These are phyloP conservation scores for Tenthredo amoena DNA, from an alignment of 2,888 invertebrate species.

Conservation along the genomic window DNA sequence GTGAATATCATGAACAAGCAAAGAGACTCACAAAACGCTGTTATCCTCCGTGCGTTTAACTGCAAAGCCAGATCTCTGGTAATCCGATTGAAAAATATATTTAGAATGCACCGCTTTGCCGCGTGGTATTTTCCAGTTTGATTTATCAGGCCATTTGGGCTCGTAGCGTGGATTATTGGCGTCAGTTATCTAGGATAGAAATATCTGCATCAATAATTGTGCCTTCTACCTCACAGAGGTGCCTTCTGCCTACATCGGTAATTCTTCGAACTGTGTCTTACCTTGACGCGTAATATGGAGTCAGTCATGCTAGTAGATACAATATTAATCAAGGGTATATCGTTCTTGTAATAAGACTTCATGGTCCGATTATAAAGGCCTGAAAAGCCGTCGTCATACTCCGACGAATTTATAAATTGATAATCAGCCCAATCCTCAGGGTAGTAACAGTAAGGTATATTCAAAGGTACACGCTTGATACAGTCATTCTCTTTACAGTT, in stretches of 20 bases:
- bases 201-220: neutral
- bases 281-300: constrained; percentile 85
- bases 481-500: constrained; percentile 56
- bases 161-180: constrained; percentile 82
- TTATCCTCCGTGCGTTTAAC: constrained; percentile 79
- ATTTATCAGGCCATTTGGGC: constrained; percentile 81
- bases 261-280: constrained; percentile 66
- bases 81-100: constrained; percentile 80
- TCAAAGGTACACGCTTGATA: constrained; percentile 71
- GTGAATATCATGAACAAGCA: neutral
- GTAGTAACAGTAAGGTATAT: constrained; percentile 88
- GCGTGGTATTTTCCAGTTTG: neutral
- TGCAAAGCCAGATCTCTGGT: constrained; percentile 82
- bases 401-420: constrained; percentile 82
- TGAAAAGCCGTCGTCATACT: constrained; percentile 81
- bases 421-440: constrained; percentile 84
- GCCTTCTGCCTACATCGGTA: too few relatives aligned
- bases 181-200: constrained; percentile 79
- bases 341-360: constrained; percentile 84
- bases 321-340: constrained; percentile 82
- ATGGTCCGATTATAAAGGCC: constrained; percentile 81
- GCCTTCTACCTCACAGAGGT: neutral
- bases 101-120: constrained; percentile 69
- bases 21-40: constrained; percentile 63
- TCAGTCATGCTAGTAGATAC: constrained; percentile 83